Evolutionary conservation across 92 coral and sea anemone genomes (phyloP).

Genomic region (Phymanthus crucifer): DNA sequence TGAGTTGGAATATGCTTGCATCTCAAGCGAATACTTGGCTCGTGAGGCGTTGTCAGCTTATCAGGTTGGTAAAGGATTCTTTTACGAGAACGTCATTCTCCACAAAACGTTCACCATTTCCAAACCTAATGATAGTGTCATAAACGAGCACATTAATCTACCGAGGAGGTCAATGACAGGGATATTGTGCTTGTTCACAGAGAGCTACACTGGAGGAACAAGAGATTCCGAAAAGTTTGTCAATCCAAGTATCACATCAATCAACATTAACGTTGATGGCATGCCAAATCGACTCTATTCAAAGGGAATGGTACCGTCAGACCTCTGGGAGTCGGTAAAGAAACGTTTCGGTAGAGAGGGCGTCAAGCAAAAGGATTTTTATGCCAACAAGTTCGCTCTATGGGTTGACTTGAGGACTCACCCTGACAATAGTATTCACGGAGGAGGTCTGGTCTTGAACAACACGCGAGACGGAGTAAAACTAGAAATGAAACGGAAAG

Average conservation of each 20-base stretch:
- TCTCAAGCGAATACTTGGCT: constrained; percentile 47
- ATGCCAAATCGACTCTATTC: constrained; percentile 45
- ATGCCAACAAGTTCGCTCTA: constrained; percentile 46
- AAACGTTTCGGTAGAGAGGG: constrained; percentile 27
- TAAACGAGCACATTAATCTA: constrained; percentile 52
- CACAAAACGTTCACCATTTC: constrained; percentile 57
- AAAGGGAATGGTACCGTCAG: constrained; percentile 55
- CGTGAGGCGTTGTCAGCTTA: constrained; percentile 37
- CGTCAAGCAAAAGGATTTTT: constrained; percentile 43
- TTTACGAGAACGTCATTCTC: constrained; percentile 54
- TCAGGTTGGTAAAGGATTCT: constrained; percentile 46
- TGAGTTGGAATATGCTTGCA: constrained; percentile 39
- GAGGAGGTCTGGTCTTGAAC: constrained; percentile 45
- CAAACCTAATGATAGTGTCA: constrained; percentile 28
- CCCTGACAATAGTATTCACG: constrained; percentile 51
- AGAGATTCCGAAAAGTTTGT: constrained; percentile 61
- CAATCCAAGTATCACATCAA: constrained; percentile 30
- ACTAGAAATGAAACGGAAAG: constrained; percentile 36
- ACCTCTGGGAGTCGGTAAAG: constrained; percentile 52
- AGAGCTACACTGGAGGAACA: constrained; percentile 33
- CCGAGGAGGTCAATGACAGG: constrained; percentile 65
- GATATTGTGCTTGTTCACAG: constrained; percentile 41
- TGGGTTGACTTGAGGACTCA: constrained; percentile 52
- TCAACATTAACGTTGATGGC: constrained; percentile 36
- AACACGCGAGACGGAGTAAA: constrained; percentile 55